phyloP scores from a whole-genome alignment of 2,888 invertebrate species.

The Drosophila affinis region DNA sequence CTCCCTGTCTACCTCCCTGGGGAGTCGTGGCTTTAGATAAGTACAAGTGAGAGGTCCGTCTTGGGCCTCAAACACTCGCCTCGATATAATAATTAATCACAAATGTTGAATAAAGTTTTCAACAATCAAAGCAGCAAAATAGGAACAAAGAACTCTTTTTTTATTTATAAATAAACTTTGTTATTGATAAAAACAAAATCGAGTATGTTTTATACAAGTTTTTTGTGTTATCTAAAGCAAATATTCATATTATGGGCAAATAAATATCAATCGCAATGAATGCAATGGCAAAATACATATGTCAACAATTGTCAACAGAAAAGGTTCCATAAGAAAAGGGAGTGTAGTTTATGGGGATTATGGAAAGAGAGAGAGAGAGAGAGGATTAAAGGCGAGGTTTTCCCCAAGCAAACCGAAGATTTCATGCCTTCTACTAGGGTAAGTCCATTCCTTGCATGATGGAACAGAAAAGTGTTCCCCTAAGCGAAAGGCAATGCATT shows the following conservation, averaged over 20 bases:
- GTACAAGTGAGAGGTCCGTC: background rate
- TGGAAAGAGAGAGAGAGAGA: too few species aligned
- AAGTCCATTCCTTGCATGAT: too few species aligned
- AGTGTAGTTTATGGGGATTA: background rate
- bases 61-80: background rate
- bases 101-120: background rate
- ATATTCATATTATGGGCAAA: constrained; percentile 10
- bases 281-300: constrained; percentile 18
- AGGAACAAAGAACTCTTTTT: background rate
- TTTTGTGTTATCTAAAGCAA: background rate
- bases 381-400: too few species aligned
- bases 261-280: constrained; percentile 13
- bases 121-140: background rate
- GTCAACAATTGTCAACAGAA: constrained; percentile 14
- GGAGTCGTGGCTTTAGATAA: background rate
- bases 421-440: too few species aligned
- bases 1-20: background rate
- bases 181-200: background rate
- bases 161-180: background rate
- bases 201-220: background rate
- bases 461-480: too few species aligned
- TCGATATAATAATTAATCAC: background rate
- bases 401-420: too few species aligned
- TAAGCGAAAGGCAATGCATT: too few species aligned
- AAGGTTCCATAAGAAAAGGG: background rate